Evolutionary conservation across 2,888 invertebrate species (phyloP), one percentile per base, ranked within the genome.

Genomic region (Macrosoma leucophasiata): DNA sequence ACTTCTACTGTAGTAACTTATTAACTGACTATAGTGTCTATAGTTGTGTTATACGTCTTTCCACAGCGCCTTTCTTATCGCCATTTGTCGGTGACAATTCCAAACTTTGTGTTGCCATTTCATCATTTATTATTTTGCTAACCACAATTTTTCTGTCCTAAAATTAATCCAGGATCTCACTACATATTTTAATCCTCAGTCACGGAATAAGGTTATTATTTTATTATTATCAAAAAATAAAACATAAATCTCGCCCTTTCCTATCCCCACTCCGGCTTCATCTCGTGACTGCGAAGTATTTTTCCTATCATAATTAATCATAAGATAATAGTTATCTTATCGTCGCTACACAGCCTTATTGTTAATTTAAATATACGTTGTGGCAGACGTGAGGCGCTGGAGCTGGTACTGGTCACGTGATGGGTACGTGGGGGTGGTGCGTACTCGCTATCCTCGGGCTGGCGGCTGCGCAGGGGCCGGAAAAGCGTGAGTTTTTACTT

Each of bases 281-380:
- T 71, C 81, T 76, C 79, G 81, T 79, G 81, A 79, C 69, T 50
- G 35, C 53, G 30, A 55, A 62, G 71, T 76, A 59, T 65, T 78
- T 77, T 75, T 77, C 77, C 78, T 74, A 72, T 60, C 66, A 48
- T 19, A 14, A 58, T 52, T 62, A 70, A 74, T 74, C 69, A 72
- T 50, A 39, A 52, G 70, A 74, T 74, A 70, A 70, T 46, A 38
- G 57, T n/a, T 72, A 74, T 75, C 77, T 76, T 74, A 76, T 72
- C 75, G 12, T 34, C 20, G 29, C 35, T 20, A 34, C 28, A 35
- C 33, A 40, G 31, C 37, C 29, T 49, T 67, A 55, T 57, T 64
- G 54, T 58, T 61, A 54, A 54, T 53, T 47, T 36, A 49, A 53
- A 50, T 54, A 51, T 57, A 62, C 64, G 63, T 63, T 62, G 57